Percentiles rank a stretch among this genome's conserved stretches.
These are phyloP conservation scores for Saturnia pavonia DNA, from an alignment of 2,888 invertebrate species.

Conservation along the genomic window DNA sequence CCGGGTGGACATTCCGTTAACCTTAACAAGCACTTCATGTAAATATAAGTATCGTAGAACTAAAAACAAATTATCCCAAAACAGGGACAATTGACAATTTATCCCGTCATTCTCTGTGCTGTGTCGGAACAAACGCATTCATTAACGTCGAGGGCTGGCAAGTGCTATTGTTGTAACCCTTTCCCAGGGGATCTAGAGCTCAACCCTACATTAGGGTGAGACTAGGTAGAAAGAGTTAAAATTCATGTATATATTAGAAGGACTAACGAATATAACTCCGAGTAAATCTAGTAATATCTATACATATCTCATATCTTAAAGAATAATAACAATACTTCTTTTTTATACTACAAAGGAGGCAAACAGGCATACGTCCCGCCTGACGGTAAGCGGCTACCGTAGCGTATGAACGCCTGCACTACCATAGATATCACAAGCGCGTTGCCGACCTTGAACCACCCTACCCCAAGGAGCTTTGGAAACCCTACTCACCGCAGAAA, in stretches of 20 bases:
- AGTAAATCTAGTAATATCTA: no score
- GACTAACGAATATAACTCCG: no score
- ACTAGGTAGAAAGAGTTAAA: background rate
- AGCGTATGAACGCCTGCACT: no score
- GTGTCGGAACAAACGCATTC: constrained; percentile 36
- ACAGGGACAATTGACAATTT: constrained; percentile 22
- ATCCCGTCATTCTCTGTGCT: constrained; percentile 24
- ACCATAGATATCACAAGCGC: no score
- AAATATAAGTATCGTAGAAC: background rate
- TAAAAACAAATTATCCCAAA: constrained; percentile 8
- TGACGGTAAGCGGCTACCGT: no score
- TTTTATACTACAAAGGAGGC: no score
- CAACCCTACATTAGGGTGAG: constrained; percentile 26
- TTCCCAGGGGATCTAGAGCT: constrained; percentile 49
- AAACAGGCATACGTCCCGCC: no score
- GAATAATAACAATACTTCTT: no score
- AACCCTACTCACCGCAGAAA: no score
- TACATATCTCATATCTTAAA: no score
- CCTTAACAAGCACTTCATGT: background rate
- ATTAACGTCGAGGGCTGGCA: constrained; percentile 40
- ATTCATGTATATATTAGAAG: background rate
- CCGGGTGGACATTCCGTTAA: background rate
- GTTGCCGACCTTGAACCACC: no score
- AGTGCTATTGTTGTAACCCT: constrained; percentile 45
- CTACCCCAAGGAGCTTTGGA: no score